Evolutionary conservation across 2,113 vertebrate species (phyloP), one percentile per base, ranked within the genome.

Genomic region (Scophthalmus maximus): DNA sequence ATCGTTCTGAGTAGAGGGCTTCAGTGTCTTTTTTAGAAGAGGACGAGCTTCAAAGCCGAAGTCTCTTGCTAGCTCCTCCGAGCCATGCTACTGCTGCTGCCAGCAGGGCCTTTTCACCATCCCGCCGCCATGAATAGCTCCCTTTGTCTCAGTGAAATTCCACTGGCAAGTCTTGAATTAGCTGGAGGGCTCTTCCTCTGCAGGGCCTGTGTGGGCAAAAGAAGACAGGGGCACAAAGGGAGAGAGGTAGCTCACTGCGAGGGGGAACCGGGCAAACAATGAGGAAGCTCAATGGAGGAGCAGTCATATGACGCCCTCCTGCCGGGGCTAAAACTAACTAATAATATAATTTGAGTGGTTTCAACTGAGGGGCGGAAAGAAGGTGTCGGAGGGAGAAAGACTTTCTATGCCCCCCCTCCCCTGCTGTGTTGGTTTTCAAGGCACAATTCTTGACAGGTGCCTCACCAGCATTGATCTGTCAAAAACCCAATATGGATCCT

Each of bases 161-260:
- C 87, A 80, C 82, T 76, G 87, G 81, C 80, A 83, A 78, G 67
- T 56, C 75, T 86, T 71, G 83, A 88, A 91, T 92, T 88, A 90
- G 87, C 83, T 70, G 50, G 68, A 80, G 75, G 78, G 79, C 81
- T 85, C 80, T 82, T 82, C 82, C 77, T 79, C 57, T 61, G 52
- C 70, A 70, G n/a, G 78, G 72, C 20, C 51, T 52, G 73, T 67
- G 68, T 70, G 79, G 76, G 71, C 73, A 69, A 44, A 64, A 36
- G 57, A 40, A 51, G 29, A 64, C 22, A 40, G 62, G n/a, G 25
- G 46, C 22, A 51, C 40, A 64, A 14, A 51, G 22, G 29, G 49
- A 32, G n/a, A 76, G 53, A 81, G 61, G 83, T 49, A 23, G 70
- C 57, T 26, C 17, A 25, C 36, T 34, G 73, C 1, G 26, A 9